Evolutionary conservation across 2,797 vertebrate species (phyloP), one percentile per base, ranked within the genome.

Genomic region (Sebastes hopkinsi): DNA sequence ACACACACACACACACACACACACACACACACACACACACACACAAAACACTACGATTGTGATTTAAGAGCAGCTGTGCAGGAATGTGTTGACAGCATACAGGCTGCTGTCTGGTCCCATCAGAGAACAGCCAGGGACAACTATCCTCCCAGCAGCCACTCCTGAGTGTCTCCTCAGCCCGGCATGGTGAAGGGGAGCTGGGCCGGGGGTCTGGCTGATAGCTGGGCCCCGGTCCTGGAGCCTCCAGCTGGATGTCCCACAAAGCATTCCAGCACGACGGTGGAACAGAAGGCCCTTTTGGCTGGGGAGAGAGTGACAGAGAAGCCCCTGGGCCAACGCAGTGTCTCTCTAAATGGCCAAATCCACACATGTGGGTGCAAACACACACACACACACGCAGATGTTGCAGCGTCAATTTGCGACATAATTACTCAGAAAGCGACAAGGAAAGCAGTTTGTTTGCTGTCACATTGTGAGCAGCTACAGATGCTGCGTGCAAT

Each of bases 91-190:
- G 89, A 92, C 83, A 90, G 77, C 20, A 71, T 83, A 77, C 82
- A 85, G 87, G 82, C 72, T 73, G 61, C 80, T 85, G 91, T 91
- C 92, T 87, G 77, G 36, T 81, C 60, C 82, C 62, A 88, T 93
- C 83, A 87, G 4, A 52, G 54, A 84, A 78, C 62, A 88, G 77
- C 86, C 79, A 55, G 72, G 46, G 73, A 87, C 38, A 13, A 58
- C 58, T 32, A 72, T 82, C 69, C 69, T 85, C 84, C 73, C 60
- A 60, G 8, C 75, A 83, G 66, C 34, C 38, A 34, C 80, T 85
- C 60, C 60, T 5, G 34, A 54, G 42, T 72, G 55, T 76, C 80
- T 76, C 73, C 65, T 74, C 61, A 60, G 56, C 81, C 72, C 65
- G 72, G 71, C 73, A 75, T 54, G 66, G 80, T 36, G 66, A 77